Evolutionary conservation across 2,797 vertebrate species (phyloP).

Genomic region (Gadopsis bispinosus): DNA sequence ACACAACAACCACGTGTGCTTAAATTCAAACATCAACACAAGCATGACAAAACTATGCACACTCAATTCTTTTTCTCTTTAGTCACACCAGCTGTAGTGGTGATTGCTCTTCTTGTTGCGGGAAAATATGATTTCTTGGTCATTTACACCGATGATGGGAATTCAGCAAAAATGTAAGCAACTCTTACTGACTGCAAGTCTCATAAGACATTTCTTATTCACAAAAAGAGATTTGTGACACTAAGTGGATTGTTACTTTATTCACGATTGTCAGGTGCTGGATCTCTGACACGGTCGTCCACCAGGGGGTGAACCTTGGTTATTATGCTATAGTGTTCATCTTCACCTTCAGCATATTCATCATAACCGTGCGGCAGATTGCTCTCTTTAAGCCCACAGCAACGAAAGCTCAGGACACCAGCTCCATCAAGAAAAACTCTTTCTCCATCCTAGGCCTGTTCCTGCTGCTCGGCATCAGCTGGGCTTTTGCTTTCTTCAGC

Average conservation of each 20-base stretch:
- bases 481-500: constrained; percentile 78
- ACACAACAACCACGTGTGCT: background rate
- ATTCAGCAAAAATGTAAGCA: constrained; percentile 66
- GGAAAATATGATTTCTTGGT: constrained; percentile 44
- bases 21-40: background rate
- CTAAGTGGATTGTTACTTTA: background rate
- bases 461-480: constrained; percentile 71
- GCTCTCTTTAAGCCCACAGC: fast-evolving
- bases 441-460: constrained; percentile 63
- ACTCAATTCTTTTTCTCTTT: constrained; percentile 9
- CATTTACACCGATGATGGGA: constrained; percentile 35
- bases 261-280: constrained; percentile 70
- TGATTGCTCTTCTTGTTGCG: constrained; percentile 31
- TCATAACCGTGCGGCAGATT: constrained; percentile 29
- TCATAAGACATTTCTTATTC: background rate
- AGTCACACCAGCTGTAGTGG: constrained; percentile 60
- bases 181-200: background rate
- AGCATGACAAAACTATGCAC: background rate
- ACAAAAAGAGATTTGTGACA: background rate
- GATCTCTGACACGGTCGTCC: constrained; percentile 57
- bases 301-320: constrained; percentile 66
- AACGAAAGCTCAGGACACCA: fast-evolving
- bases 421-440: constrained; percentile 22
- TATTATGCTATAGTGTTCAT: constrained; percentile 72
- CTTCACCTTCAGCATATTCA: constrained; percentile 60